Conservation (phyloP, 1,140 invertebrate genomes). For the Apis laboriosa region DNA sequence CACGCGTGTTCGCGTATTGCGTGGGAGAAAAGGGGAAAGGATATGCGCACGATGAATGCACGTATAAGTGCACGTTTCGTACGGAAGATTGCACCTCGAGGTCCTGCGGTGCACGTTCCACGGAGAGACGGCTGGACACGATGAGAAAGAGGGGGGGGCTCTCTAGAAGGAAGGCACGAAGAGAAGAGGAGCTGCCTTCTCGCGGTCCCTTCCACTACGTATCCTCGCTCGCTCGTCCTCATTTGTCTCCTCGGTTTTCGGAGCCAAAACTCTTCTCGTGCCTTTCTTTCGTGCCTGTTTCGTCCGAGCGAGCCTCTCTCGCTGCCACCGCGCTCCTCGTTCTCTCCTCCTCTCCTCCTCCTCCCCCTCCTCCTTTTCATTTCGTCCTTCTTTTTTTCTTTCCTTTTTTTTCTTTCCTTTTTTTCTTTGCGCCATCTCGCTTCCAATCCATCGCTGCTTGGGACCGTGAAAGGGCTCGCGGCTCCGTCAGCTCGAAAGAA, state of each 20-base stretch:
- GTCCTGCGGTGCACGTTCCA: conserved; percentile 51
- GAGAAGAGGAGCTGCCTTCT: conserved; percentile 23
- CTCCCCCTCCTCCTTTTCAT: neutral
- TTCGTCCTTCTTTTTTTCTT: conserved; percentile 35
- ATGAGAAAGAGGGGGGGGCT: neutral
- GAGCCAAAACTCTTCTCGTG: conserved; percentile 41
- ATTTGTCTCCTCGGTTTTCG: conserved; percentile 52
- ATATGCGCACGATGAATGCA: conserved; percentile 34
- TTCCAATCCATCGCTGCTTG: conserved; percentile 45
- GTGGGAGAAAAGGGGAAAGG: conserved; percentile 16
- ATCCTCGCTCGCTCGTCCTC: conserved; percentile 42
- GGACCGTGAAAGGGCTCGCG: conserved; percentile 43
- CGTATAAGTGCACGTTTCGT: conserved; percentile 64
- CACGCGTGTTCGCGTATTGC: conserved; percentile 38
- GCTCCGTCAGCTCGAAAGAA: conserved; percentile 21
- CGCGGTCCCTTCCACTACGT: conserved; percentile 35
- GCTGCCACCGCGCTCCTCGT: neutral
- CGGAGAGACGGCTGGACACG: conserved; percentile 26
- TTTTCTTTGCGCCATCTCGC: conserved; percentile 51
- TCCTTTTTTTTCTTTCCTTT: conserved; percentile 29
- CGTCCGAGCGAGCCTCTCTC: neutral
- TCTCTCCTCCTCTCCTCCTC: neutral
- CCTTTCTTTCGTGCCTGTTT: conserved; percentile 41
- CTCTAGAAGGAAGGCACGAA: conserved; percentile 3
- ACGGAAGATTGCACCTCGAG: conserved; percentile 65